Conservation (phyloP, 2,888 invertebrate genomes). For the Eremobia ochroleuca region DNA sequence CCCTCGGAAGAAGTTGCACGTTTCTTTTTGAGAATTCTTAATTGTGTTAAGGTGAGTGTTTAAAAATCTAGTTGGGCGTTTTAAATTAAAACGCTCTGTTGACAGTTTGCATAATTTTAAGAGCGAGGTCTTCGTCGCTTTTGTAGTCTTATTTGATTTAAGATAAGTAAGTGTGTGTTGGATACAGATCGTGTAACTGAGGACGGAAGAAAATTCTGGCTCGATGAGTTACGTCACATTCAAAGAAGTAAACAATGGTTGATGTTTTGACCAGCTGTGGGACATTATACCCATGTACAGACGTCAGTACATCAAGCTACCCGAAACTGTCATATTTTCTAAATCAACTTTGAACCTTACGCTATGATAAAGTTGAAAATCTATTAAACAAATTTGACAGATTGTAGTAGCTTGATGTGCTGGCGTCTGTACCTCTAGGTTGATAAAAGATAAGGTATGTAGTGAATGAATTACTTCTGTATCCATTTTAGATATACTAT, state of each 20-base stretch:
- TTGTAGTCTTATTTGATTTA: background rate
- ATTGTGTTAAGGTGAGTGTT: constrained; percentile 67
- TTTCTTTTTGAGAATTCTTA: constrained; percentile 51
- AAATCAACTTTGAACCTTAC: no score
- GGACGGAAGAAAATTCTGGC: background rate
- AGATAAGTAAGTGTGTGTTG: background rate
- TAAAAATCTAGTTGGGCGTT: constrained; percentile 61
- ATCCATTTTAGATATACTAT: background rate
- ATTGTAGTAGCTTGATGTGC: no score
- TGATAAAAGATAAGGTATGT: background rate
- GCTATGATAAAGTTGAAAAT: no score
- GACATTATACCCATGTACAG: background rate
- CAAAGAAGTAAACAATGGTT: background rate
- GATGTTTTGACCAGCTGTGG: background rate
- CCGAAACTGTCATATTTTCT: no score
- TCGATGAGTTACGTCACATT: no score
- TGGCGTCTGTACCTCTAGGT: no score
- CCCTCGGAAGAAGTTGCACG: constrained; percentile 63
- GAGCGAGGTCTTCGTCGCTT: background rate
- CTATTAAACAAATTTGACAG: no score
- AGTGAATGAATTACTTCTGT: background rate
- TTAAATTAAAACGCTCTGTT: constrained; percentile 39
- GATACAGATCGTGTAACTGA: background rate
- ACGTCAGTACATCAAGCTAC: no score
- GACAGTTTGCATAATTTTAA: constrained; percentile 57